phyloP scores from a whole-genome alignment of 1,140 invertebrate genomes.

The Mya arenaria region DNA sequence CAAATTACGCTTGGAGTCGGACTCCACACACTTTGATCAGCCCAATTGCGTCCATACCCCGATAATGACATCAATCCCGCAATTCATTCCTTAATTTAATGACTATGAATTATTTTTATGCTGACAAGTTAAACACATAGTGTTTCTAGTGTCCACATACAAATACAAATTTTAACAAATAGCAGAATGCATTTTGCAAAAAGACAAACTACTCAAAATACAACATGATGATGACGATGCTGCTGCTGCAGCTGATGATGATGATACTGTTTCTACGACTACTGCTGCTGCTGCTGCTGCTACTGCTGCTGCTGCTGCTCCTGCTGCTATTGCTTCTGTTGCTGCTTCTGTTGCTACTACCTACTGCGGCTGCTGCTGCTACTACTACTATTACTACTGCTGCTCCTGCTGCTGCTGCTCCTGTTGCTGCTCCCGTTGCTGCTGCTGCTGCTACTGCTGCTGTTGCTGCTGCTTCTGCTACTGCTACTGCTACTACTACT shows the following conservation, averaged over 20 bases:
- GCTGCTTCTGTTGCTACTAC: conserved; percentile 1
- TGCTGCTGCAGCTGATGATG: conserved; percentile 18
- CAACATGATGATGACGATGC: too few species aligned
- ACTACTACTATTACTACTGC: neutral
- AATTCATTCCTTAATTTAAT: too few species aligned
- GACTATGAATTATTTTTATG: too few species aligned
- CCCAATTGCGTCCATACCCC: too few species aligned
- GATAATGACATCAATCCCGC: too few species aligned
- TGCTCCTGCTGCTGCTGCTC: neutral
- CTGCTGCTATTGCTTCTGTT: conserved; percentile 1
- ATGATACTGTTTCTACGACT: neutral
- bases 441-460: conserved; percentile 3
- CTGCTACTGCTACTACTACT: conserved; percentile 4
- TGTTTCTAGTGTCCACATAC: too few species aligned
- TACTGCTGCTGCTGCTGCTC: conserved; percentile 6
- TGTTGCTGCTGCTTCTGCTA: neutral
- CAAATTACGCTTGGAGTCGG: too few species aligned
- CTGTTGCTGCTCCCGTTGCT: neutral
- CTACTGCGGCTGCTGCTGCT: conserved; percentile 10
- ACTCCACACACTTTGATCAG: too few species aligned
- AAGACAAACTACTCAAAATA: too few species aligned
- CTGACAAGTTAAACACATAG: too few species aligned
- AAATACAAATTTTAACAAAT: too few species aligned
- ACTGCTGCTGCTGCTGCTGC: conserved; percentile 1
- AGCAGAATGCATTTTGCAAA: too few species aligned